Evolutionary conservation across 2,113 vertebrate species (phyloP).

Genomic region (Glaucidium brasilianum): DNA sequence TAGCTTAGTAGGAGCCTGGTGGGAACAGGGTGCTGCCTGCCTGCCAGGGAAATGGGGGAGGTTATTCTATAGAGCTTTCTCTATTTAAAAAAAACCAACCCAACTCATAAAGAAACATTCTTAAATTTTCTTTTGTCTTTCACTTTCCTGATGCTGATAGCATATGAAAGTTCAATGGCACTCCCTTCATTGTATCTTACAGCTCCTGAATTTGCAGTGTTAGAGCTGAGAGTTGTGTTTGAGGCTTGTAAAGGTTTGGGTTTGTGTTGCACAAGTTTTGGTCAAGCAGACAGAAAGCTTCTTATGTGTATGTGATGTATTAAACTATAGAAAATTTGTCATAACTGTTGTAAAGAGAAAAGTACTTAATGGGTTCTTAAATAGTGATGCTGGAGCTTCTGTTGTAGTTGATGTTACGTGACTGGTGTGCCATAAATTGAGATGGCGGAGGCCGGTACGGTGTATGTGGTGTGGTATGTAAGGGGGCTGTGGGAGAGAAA

Average conservation of each 20-base stretch:
- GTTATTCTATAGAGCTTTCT: neutral
- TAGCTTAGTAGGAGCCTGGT: neutral
- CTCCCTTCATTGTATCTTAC: neutral
- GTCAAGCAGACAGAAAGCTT: neutral
- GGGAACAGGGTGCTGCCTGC: neutral
- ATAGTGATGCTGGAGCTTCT: neutral
- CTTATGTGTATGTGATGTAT: neutral
- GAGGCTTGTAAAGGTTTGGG: neutral
- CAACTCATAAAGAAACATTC: neutral
- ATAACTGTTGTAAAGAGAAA: neutral
- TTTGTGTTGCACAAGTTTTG: rapidly evolving
- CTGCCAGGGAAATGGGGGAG: neutral
- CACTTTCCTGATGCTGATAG: neutral
- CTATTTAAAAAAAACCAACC: neutral
- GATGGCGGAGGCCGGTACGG: neutral
- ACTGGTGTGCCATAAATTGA: neutral
- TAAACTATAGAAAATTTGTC: neutral
- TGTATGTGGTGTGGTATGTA: rapidly evolving
- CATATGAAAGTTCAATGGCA: neutral
- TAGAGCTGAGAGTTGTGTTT: neutral
- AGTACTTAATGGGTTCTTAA: neutral
- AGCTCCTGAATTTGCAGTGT: neutral
- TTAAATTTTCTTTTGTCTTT: neutral
- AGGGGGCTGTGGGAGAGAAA: neutral
- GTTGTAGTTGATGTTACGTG: rapidly evolving